Evolutionary conservation across 2,113 vertebrate species (phyloP).

Genomic region (Elgaria multicarinata): DNA sequence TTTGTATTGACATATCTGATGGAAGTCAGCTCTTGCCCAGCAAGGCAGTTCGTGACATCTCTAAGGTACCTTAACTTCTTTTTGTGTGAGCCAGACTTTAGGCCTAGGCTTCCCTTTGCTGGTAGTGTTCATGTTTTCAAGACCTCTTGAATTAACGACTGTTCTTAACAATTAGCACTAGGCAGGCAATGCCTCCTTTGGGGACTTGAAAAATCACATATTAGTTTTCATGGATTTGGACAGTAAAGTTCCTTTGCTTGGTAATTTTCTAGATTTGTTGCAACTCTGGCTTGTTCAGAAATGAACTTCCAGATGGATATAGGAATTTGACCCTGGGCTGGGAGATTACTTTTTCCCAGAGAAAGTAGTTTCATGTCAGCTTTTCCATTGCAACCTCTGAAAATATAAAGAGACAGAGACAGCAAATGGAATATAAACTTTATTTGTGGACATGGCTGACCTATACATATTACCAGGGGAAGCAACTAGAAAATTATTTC

Average conservation of each 20-base stretch:
- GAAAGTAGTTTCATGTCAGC: neutral
- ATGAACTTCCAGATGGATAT: conserved; percentile 44
- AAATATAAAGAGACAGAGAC: conserved; percentile 35
- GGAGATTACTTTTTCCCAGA: conserved; percentile 56
- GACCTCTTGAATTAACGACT: neutral
- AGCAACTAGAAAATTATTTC: neutral
- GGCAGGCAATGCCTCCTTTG: neutral
- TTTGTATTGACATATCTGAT: neutral
- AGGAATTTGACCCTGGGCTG: conserved; percentile 64
- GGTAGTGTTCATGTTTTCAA: neutral
- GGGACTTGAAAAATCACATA: neutral
- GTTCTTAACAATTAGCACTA: neutral
- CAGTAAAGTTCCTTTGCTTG: neutral
- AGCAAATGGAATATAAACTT: conserved; percentile 30
- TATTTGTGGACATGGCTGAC: neutral
- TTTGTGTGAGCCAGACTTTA: neutral
- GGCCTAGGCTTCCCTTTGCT: neutral
- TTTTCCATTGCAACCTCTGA: neutral
- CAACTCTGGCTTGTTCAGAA: conserved; percentile 57
- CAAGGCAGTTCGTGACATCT: neutral
- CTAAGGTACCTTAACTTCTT: neutral
- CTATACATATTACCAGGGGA: fast-evolving
- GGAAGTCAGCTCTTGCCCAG: neutral
- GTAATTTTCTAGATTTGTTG: neutral
- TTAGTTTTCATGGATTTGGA: neutral